Conservation (phyloP, 2,888 invertebrate species). For the Fabriciana adippe region DNA sequence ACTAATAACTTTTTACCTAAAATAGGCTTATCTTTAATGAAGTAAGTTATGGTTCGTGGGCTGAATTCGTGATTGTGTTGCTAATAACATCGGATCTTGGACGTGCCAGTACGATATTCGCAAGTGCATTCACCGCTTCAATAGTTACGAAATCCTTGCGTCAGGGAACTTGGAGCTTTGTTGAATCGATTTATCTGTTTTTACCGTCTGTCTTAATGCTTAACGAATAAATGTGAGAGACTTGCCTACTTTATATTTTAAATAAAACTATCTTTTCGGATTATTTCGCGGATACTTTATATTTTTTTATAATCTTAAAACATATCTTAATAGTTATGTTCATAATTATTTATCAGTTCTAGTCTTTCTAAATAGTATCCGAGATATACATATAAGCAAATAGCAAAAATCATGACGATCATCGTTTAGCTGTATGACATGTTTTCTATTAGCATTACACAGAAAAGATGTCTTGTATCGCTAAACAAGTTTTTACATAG, state of each 20-base stretch:
- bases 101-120: constrained; percentile 59
- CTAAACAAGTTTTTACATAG: background rate
- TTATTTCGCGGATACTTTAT: too few species aligned
- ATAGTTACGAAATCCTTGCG: constrained; percentile 62
- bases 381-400: too few species aligned
- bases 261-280: too few species aligned
- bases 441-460: too few species aligned
- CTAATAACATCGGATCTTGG: constrained; percentile 62
- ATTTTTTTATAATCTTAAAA: background rate
- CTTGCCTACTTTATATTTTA: background rate
- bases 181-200: constrained; percentile 44
- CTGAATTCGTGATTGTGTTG: constrained; percentile 70
- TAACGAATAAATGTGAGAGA: constrained; percentile 2
- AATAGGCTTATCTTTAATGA: constrained; percentile 60
- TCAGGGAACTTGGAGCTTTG: constrained; percentile 46
- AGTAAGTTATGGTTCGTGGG: constrained; percentile 63
- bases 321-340: too few species aligned
- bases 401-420: background rate
- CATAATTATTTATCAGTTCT: background rate
- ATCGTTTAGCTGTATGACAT: background rate
- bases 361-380: background rate
- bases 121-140: constrained; percentile 65
- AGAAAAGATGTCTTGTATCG: too few species aligned
- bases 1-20: constrained; percentile 42
- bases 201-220: constrained; percentile 18